These are phyloP conservation scores for Tenrec ecaudatus DNA, from an alignment of 2,113 vertebrate species.

Conservation along the genomic window DNA sequence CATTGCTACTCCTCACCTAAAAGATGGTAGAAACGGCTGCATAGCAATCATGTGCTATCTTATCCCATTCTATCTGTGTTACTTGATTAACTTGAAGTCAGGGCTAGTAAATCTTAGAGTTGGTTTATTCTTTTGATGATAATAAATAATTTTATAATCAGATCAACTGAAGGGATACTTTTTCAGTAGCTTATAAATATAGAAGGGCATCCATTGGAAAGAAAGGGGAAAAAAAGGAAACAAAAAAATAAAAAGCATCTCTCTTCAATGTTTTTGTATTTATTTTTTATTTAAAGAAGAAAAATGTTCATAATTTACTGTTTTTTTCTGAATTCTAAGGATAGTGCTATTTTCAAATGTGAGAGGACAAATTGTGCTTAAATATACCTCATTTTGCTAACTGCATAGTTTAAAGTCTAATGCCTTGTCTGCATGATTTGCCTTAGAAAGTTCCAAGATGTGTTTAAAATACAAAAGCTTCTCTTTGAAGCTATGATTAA, in stretches of 20 bases:
- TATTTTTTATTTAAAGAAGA: conserved; percentile 17
- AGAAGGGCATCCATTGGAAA: background rate
- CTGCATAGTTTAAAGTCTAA: conserved; percentile 3
- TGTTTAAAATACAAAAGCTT: conserved; percentile 56
- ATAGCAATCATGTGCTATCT: fast-evolving
- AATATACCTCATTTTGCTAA: conserved; percentile 44
- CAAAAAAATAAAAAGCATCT: background rate
- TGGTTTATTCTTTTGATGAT: background rate
- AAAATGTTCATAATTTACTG: background rate
- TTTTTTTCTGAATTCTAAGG: conserved; percentile 15
- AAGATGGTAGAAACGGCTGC: too few species aligned
- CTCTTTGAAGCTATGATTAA: conserved; percentile 78
- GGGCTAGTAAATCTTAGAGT: background rate
- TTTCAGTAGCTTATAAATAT: background rate
- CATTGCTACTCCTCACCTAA: too few species aligned
- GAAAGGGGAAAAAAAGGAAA: background rate
- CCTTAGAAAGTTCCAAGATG: conserved; percentile 61
- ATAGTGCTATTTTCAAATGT: background rate
- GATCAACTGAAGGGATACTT: background rate
- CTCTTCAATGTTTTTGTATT: background rate
- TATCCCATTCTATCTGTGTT: background rate
- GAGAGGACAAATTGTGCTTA: conserved; percentile 17
- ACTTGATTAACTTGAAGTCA: background rate
- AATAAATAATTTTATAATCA: background rate
- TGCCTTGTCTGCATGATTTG: conserved; percentile 61